phyloP scores from a whole-genome alignment of 92 coral and sea anemone genomes.

The Isaurus tuberculatus region DNA sequence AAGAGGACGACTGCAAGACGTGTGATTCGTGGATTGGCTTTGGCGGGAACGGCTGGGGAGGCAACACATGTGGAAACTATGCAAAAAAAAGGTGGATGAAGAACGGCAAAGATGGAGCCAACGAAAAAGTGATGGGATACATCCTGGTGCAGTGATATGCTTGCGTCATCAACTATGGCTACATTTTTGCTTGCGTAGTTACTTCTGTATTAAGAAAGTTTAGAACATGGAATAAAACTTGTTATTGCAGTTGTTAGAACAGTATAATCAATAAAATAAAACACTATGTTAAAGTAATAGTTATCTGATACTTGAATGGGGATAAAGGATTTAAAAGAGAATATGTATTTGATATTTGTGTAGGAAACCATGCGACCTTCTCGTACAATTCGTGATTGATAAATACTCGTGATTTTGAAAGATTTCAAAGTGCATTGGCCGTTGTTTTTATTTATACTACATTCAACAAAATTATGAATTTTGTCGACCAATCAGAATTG shows the following conservation, averaged over 20 bases:
- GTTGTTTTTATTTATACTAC: too few species aligned
- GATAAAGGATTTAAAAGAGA: too few species aligned
- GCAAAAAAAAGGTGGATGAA: neutral
- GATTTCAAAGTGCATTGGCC: too few species aligned
- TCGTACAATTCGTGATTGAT: too few species aligned
- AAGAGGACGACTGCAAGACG: constrained; percentile 9
- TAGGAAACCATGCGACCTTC: too few species aligned
- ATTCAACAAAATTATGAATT: too few species aligned
- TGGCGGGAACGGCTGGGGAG: neutral
- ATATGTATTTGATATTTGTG: too few species aligned
- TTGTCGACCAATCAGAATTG: too few species aligned
- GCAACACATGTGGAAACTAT: neutral
- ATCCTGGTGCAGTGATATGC: neutral
- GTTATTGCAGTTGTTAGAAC: constrained; percentile 2
- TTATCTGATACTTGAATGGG: neutral
- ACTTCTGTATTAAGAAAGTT: neutral
- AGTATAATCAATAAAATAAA: neutral
- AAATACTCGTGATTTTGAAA: too few species aligned
- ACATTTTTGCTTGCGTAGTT: neutral
- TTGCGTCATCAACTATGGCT: too few species aligned
- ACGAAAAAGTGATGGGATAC: constrained; percentile 22
- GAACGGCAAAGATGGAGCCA: neutral
- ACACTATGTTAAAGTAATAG: neutral
- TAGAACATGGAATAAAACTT: neutral
- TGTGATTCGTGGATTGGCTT: constrained; percentile 33